Percentiles rank a stretch among this genome's conserved stretches.
Evolutionary conservation across 2,113 vertebrate genomes (phyloP).

Genomic region (Emydura subglobosa): DNA sequence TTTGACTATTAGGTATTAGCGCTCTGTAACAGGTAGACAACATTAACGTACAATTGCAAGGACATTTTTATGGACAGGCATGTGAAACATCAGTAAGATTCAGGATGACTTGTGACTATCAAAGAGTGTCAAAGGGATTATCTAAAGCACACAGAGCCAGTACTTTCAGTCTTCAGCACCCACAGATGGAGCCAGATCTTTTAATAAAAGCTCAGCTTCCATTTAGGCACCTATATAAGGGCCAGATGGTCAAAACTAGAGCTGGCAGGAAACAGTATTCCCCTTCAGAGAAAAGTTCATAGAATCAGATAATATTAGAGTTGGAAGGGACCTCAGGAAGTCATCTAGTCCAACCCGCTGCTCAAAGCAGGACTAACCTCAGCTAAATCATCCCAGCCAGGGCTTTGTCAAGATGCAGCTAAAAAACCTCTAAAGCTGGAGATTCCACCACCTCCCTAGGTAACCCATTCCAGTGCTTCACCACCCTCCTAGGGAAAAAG

Average conservation of each 20-base stretch:
- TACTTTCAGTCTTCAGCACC: not conserved
- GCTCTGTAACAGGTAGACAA: not conserved
- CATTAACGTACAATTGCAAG: constrained; percentile 3
- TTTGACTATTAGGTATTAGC: not conserved
- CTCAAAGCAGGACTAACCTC: too few species aligned
- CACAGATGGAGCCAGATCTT: not conserved
- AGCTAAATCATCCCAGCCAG: too few species aligned
- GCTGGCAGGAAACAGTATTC: not conserved
- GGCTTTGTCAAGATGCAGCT: too few species aligned
- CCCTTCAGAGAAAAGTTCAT: not conserved
- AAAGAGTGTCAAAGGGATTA: not conserved
- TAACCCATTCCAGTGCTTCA: too few species aligned
- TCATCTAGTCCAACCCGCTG: too few species aligned
- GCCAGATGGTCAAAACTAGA: not conserved
- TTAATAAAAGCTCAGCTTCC: not conserved
- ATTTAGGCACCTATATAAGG: not conserved
- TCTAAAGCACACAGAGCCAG: not conserved
- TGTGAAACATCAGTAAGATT: not conserved
- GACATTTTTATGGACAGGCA: not conserved
- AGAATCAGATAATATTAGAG: too few species aligned
- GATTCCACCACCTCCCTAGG: too few species aligned
- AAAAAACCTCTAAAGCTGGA: too few species aligned
- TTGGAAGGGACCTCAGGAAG: too few species aligned
- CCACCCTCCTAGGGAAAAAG: too few species aligned
- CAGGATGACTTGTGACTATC: not conserved